phyloP scores from a whole-genome alignment of 2,113 vertebrate genomes.

The Procavia capensis region DNA sequence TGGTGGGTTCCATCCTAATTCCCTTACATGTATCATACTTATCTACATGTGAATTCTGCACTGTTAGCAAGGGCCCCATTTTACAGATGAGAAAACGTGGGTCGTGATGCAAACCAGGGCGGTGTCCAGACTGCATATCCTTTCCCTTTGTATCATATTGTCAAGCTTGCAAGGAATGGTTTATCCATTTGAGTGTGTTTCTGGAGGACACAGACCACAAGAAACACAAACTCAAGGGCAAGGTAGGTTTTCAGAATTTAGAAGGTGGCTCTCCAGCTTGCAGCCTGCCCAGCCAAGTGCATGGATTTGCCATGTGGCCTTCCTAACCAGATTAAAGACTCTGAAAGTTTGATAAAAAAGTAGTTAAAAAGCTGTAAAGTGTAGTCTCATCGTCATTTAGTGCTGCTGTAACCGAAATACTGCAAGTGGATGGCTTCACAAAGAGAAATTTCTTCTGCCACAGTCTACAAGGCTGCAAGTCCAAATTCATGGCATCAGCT shows the following conservation, averaged over 20 bases:
- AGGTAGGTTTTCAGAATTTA: not conserved
- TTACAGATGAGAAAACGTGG: not conserved
- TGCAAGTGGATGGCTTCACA: too few species aligned
- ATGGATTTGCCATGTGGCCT: rapidly evolving
- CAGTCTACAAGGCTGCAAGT: too few species aligned
- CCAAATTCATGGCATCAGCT: too few species aligned
- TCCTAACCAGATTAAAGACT: not conserved
- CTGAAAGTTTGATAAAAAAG: not conserved
- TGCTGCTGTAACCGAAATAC: too few species aligned
- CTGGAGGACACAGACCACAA: not conserved
- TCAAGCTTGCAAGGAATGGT: not conserved
- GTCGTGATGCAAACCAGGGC: not conserved
- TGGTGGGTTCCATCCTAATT: not conserved
- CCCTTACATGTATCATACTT: not conserved
- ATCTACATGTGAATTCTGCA: rapidly evolving
- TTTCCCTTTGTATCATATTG: not conserved
- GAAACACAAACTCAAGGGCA: not conserved
- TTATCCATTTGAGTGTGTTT: not conserved
- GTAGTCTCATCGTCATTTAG: too few species aligned
- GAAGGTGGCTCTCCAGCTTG: not conserved
- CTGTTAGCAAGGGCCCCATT: not conserved
- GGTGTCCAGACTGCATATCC: not conserved
- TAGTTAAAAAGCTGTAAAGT: not conserved
- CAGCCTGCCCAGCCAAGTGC: not conserved
- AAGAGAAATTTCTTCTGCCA: too few species aligned